These are phyloP conservation scores for Odontomyia ornata DNA, from an alignment of 2,888 invertebrate genomes.

Conservation along the genomic window DNA sequence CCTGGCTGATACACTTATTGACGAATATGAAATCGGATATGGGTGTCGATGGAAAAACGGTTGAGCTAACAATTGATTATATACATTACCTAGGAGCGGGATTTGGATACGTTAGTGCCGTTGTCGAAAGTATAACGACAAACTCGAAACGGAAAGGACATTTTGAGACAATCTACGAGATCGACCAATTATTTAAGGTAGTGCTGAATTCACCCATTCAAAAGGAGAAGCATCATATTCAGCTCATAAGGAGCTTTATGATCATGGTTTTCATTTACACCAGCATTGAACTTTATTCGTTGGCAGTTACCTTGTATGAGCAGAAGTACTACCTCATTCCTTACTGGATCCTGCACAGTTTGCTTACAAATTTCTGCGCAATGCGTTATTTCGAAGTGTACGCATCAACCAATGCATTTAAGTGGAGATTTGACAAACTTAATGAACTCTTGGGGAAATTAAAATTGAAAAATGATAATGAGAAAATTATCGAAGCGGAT, in stretches of 20 bases:
- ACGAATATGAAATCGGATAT: neutral
- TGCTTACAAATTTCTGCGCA: constrained; percentile 57
- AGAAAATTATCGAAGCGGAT: constrained; percentile 12
- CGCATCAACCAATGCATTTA: constrained; percentile 55
- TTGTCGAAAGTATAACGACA: constrained; percentile 57
- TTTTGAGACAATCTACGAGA: constrained; percentile 54
- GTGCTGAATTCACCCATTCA: constrained; percentile 55
- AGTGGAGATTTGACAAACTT: constrained; percentile 56
- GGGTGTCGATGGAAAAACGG: neutral
- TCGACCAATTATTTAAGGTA: constrained; percentile 57
- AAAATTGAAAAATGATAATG: constrained; percentile 46
- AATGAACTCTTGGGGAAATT: constrained; percentile 53
- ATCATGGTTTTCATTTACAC: constrained; percentile 43
- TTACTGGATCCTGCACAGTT: constrained; percentile 57
- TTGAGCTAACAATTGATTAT: constrained; percentile 56
- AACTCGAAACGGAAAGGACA: constrained; percentile 53
- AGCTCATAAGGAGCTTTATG: constrained; percentile 11
- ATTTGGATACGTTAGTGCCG: constrained; percentile 55
- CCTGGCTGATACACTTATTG: neutral
- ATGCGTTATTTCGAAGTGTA: constrained; percentile 60
- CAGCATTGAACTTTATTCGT: constrained; percentile 22
- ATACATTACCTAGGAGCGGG: constrained; percentile 60
- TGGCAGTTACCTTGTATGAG: constrained; percentile 1
- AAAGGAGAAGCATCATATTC: constrained; percentile 45
- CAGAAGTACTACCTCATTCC: constrained; percentile 26